Conservation (phyloP, 2,113 vertebrate genomes). For the Hirundichthys speculiger region DNA sequence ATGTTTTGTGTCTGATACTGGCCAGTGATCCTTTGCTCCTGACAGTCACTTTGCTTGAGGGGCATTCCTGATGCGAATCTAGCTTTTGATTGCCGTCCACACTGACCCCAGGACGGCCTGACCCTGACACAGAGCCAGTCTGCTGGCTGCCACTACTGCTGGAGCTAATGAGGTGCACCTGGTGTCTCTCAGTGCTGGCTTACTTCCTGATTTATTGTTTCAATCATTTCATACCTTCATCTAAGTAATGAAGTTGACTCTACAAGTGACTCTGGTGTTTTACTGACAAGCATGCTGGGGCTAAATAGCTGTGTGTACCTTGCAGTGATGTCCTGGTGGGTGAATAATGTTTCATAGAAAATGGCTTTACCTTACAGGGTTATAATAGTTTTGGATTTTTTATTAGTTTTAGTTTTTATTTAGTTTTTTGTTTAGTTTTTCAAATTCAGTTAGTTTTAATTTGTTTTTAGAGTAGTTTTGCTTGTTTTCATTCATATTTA, state of each 20-base stretch:
- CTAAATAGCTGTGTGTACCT: conserved; percentile 25
- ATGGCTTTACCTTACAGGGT: conserved; percentile 40
- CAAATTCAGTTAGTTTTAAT: too few species aligned
- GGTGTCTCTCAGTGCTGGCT: conserved; percentile 40
- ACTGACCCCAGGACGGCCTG: conserved; percentile 49
- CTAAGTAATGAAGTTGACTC: conserved; percentile 60
- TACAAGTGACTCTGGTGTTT: conserved; percentile 18
- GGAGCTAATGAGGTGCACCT: conserved; percentile 63
- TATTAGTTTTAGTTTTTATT: too few species aligned
- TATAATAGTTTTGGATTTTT: too few species aligned
- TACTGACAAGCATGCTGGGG: conserved; percentile 17
- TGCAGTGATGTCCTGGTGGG: not conserved
- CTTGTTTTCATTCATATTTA: too few species aligned
- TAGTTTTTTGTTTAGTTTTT: too few species aligned
- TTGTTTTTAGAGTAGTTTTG: too few species aligned
- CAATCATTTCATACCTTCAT: conserved; percentile 32
- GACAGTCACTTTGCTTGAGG: conserved; percentile 44
- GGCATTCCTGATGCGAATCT: conserved; percentile 64
- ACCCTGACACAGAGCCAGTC: conserved; percentile 30
- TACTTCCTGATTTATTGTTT: conserved; percentile 60
- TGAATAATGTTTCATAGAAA: conserved; percentile 38
- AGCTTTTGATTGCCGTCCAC: conserved; percentile 70
- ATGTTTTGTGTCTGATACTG: conserved; percentile 16
- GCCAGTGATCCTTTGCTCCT: conserved; percentile 15
- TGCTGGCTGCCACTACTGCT: conserved; percentile 32